phyloP scores from a whole-genome alignment of 2,797 vertebrate genomes.

The Tokudaia muenninki region DNA sequence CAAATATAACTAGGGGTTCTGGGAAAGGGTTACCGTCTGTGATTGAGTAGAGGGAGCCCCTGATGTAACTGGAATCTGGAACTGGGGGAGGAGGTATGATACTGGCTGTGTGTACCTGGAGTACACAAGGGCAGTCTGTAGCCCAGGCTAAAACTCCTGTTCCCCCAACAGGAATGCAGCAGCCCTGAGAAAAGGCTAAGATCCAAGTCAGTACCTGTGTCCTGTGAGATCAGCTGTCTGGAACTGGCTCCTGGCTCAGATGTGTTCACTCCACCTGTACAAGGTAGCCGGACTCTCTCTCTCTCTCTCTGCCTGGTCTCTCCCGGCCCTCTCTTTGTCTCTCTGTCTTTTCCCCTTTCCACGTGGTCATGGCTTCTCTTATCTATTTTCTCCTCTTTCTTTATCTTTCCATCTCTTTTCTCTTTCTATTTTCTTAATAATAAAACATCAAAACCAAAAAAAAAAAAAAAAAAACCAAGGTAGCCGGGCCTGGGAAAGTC shows the following conservation, averaged over 20 bases:
- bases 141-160: not conserved
- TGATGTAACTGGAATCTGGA: not conserved
- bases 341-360: too few relatives aligned
- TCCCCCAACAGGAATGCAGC: constrained; percentile 86
- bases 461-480: too few relatives aligned
- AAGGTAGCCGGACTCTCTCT: constrained; percentile 90
- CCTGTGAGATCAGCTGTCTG: constrained; percentile 87
- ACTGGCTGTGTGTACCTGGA: fast-evolving
- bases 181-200: constrained; percentile 86
- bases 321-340: too few relatives aligned
- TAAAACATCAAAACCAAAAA: too few relatives aligned
- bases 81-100: not conserved
- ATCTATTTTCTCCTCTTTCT: too few relatives aligned
- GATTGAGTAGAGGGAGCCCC: not conserved
- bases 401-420: too few relatives aligned
- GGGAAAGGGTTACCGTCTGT: too few relatives aligned
- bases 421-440: too few relatives aligned
- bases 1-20: not conserved
- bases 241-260: constrained; percentile 87
- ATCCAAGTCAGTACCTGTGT: constrained; percentile 91
- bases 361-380: too few relatives aligned
- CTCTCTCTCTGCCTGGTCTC: too few relatives aligned
- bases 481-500: constrained; percentile 49
- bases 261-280: constrained; percentile 85
- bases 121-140: not conserved